Conservation (phyloP, 2,888 invertebrate species). For the Metellina segmentata region DNA sequence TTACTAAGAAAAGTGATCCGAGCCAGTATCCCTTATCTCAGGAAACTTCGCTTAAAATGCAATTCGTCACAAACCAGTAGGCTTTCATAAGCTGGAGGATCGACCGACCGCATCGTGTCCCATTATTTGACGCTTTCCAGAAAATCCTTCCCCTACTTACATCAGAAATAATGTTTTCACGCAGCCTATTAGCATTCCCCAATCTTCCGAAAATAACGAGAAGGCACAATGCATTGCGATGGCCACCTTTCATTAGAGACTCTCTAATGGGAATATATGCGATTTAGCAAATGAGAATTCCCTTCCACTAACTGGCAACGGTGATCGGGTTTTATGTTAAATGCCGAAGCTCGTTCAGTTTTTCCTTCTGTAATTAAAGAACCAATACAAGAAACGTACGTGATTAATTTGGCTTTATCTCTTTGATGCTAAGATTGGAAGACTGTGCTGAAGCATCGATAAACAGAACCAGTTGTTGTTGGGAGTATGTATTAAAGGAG, state of each 20-base stretch:
- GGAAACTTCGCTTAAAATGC: background rate
- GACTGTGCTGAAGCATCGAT: too few relatives aligned
- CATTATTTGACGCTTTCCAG: background rate
- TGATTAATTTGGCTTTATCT: background rate
- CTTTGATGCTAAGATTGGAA: background rate
- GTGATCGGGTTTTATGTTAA: background rate
- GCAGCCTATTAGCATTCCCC: background rate
- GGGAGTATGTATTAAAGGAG: too few relatives aligned
- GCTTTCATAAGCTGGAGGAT: background rate
- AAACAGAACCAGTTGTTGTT: too few relatives aligned
- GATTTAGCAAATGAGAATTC: slow-evolving; percentile 3
- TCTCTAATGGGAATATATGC: background rate
- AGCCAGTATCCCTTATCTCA: background rate
- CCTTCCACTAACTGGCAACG: background rate
- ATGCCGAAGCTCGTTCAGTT: background rate
- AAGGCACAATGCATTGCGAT: background rate
- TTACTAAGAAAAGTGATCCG: background rate
- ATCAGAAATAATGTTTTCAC: background rate
- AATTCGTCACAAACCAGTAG: background rate
- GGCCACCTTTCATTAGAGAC: slow-evolving; percentile 5
- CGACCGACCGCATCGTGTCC: background rate
- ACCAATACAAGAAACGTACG: background rate
- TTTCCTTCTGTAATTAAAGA: background rate
- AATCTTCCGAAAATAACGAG: background rate
- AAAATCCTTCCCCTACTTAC: background rate